Evolutionary conservation across 2,797 vertebrate genomes (phyloP).

Genomic region (Sebastes nivosus): DNA sequence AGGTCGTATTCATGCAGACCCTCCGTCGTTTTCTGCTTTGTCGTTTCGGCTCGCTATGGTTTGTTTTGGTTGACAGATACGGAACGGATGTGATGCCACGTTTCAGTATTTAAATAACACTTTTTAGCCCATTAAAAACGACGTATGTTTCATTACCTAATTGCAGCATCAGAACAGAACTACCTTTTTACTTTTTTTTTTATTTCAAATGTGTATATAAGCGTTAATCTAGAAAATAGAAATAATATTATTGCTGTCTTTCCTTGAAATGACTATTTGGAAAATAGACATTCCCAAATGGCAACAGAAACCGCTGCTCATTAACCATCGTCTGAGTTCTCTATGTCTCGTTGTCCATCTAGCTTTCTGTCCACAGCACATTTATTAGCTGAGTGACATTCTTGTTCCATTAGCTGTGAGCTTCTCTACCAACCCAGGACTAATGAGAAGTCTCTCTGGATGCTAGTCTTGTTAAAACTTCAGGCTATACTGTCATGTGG

Average conservation of each 20-base stretch:
- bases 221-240: neutral
- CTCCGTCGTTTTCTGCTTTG: too few relatives aligned
- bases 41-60: neutral
- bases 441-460: constrained; percentile 63
- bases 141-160: neutral
- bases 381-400: constrained; percentile 57
- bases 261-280: neutral
- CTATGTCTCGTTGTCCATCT: constrained; percentile 32
- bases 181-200: neutral
- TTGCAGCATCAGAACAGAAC: neutral
- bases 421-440: constrained; percentile 32
- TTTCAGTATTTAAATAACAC: neutral
- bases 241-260: neutral
- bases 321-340: constrained; percentile 21
- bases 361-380: constrained; percentile 28
- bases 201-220: neutral
- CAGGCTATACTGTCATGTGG: constrained; percentile 38
- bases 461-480: constrained; percentile 57
- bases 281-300: neutral
- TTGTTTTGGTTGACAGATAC: too few relatives aligned
- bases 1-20: too few relatives aligned
- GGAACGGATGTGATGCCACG: too few relatives aligned
- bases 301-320: constrained; percentile 33
- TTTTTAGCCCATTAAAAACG: neutral
- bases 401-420: constrained; percentile 56